These are phyloP conservation scores for Coremacera marginata DNA, from an alignment of 2,888 invertebrate species.

Conservation along the genomic window DNA sequence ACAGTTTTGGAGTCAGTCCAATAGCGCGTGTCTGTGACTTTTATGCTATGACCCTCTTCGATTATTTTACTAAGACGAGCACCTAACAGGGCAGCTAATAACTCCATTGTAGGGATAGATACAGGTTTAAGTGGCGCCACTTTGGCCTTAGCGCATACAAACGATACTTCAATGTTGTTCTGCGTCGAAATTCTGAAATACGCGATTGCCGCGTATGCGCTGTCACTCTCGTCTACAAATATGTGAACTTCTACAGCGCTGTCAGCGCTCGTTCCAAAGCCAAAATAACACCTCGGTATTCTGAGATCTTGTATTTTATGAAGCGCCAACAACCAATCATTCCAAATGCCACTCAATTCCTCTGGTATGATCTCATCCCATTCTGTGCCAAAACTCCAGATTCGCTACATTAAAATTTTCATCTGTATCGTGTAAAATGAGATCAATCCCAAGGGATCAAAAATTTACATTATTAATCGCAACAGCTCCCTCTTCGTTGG, in stretches of 20 bases:
- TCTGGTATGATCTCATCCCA: too few species aligned
- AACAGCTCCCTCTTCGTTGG: neutral
- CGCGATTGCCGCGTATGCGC: too few species aligned
- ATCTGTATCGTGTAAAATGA: neutral
- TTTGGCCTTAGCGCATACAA: neutral
- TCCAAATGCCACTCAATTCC: neutral
- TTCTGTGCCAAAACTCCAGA: too few species aligned
- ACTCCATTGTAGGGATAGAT: too few species aligned
- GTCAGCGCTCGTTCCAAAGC: neutral
- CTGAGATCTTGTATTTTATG: neutral
- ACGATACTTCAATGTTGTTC: too few species aligned
- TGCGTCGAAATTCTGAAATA: neutral
- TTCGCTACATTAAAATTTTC: neutral
- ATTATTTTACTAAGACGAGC: too few species aligned
- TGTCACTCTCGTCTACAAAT: constrained; percentile 41
- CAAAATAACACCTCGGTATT: neutral
- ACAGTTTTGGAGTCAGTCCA: too few species aligned
- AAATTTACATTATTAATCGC: constrained; percentile 36
- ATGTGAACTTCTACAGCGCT: neutral
- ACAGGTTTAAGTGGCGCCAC: neutral
- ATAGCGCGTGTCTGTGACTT: too few species aligned
- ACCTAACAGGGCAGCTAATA: too few species aligned
- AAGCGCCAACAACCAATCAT: neutral
- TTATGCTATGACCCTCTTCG: too few species aligned
- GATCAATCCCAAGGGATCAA: constrained; percentile 27